These are phyloP conservation scores for Ditula angustiorana DNA, from an alignment of 2,888 invertebrate genomes.

Conservation along the genomic window DNA sequence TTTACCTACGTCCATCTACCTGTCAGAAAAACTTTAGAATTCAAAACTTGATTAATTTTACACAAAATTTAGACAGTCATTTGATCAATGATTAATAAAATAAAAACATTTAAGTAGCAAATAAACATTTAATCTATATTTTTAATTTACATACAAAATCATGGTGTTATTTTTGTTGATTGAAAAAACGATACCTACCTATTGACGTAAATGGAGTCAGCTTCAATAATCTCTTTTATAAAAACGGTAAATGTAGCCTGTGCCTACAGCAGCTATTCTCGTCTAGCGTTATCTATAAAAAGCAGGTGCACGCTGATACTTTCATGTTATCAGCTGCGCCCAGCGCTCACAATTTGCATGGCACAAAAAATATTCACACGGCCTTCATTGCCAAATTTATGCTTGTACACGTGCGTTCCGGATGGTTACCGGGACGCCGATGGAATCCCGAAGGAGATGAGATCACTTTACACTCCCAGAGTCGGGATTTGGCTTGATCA, in stretches of 20 bases:
- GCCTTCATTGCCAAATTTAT: conserved; percentile 69
- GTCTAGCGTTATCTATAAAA: background rate
- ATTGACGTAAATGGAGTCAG: background rate
- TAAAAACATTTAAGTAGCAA: no score
- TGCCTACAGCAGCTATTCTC: background rate
- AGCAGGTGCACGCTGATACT: conserved; percentile 46
- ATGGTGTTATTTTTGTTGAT: background rate
- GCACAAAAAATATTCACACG: conserved; percentile 47
- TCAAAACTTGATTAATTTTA: no score
- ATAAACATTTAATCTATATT: no score
- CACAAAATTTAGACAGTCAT: no score
- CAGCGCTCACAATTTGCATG: conserved; percentile 18
- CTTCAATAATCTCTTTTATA: background rate
- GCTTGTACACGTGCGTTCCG: conserved; percentile 64
- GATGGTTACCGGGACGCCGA: conserved; percentile 48
- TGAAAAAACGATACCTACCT: no score
- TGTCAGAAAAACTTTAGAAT: no score
- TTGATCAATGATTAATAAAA: no score
- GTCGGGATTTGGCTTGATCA: background rate
- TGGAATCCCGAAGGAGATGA: conserved; percentile 54
- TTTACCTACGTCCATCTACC: no score
- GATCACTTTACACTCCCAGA: conserved; percentile 5
- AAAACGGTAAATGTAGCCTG: background rate
- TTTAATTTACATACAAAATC: no score
- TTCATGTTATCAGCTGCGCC: conserved; percentile 45